These are phyloP conservation scores for Aphodius sticticus DNA, from an alignment of 2,888 invertebrate species.

Conservation along the genomic window DNA sequence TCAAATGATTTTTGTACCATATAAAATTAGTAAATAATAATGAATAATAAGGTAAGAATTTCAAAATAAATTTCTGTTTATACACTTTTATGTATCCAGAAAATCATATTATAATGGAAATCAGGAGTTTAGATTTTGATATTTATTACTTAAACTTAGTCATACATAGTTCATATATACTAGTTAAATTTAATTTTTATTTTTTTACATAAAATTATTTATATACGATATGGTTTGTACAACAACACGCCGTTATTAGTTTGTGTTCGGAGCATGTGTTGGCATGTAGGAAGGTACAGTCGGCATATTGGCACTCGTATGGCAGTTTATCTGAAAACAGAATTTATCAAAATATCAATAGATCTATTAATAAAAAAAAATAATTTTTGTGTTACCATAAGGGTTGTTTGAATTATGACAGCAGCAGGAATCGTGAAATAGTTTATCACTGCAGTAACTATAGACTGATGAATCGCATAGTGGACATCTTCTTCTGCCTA, in stretches of 20 bases:
- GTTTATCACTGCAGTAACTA: constrained; percentile 77
- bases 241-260: constrained; percentile 78
- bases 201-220: constrained; percentile 12
- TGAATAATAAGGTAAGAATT: too few species aligned
- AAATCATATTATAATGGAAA: too few species aligned
- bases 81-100: too few species aligned
- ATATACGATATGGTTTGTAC: constrained; percentile 53
- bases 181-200: too few species aligned
- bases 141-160: too few species aligned
- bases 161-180: too few species aligned
- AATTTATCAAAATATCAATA: constrained; percentile 18
- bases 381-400: constrained; percentile 55
- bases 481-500: constrained; percentile 64
- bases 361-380: constrained; percentile 5
- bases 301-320: constrained; percentile 70
- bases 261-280: constrained; percentile 77
- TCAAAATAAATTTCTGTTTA: too few species aligned
- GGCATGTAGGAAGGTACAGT: constrained; percentile 77
- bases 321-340: constrained; percentile 62
- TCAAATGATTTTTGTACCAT: too few species aligned
- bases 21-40: too few species aligned
- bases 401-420: constrained; percentile 65
- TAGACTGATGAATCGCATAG: constrained; percentile 80
- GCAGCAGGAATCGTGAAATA: constrained; percentile 80
- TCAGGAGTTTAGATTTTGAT: too few species aligned